Conservation (phyloP, 1,140 invertebrate species). For the Cydia fagiglandana region DNA sequence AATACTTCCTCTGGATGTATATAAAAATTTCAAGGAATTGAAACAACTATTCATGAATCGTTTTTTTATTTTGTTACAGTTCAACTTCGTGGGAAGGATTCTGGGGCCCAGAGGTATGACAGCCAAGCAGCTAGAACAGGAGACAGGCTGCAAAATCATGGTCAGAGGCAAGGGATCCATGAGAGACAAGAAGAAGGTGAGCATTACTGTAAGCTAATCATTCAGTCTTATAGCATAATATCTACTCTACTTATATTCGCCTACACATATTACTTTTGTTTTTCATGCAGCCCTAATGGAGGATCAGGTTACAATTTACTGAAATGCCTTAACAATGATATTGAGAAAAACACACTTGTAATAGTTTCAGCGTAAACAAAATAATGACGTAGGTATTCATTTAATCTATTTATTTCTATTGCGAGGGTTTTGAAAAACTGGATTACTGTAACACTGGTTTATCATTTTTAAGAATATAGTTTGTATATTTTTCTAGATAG, state of each 20-base stretch:
- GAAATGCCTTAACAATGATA: conserved; percentile 23
- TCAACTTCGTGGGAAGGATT: conserved; percentile 99
- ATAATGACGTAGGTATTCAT: too few relatives aligned
- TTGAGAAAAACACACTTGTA: too few relatives aligned
- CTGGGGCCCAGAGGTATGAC: conserved; percentile 99
- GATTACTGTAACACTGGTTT: too few relatives aligned
- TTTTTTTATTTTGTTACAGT: conserved; percentile 86
- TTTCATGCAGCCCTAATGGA: conserved; percentile 37
- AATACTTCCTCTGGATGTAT: background rate
- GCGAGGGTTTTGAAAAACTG: too few relatives aligned
- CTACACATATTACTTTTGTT: conserved; percentile 22
- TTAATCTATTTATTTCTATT: too few relatives aligned
- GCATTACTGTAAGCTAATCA: conserved; percentile 34
- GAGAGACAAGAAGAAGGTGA: conserved; percentile 99
- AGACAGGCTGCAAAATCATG: conserved; percentile 99
- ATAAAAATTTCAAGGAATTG: background rate
- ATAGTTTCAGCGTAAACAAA: too few relatives aligned
- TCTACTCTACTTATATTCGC: background rate
- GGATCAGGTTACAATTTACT: conserved; percentile 20
- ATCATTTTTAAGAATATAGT: too few relatives aligned
- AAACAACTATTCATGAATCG: background rate
- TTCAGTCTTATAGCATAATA: conserved; percentile 29
- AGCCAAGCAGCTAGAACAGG: conserved; percentile 99
- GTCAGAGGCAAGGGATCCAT: conserved; percentile 99
- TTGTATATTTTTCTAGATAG: too few relatives aligned